phyloP scores from a whole-genome alignment of 2,888 invertebrate species.

The Xylota segnis region DNA sequence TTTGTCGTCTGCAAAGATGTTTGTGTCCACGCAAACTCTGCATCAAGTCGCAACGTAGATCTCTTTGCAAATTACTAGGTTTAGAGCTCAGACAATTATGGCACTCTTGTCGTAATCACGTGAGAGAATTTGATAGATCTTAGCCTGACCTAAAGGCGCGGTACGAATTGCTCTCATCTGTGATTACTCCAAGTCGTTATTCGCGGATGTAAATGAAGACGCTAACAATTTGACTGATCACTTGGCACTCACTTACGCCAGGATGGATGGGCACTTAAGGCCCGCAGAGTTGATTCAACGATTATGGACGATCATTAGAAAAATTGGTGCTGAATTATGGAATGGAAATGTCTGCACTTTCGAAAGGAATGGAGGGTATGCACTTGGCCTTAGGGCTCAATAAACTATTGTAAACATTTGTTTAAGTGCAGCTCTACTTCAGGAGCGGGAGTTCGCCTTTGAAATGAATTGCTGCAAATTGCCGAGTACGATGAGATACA shows the following conservation, averaged over 20 bases:
- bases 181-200: conserved; percentile 29
- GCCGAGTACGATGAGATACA: neutral
- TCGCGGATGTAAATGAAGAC: conserved; percentile 64
- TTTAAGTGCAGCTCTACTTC: neutral
- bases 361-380: conserved; percentile 2
- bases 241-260: conserved; percentile 50
- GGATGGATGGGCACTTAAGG: conserved; percentile 34
- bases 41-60: conserved; percentile 1
- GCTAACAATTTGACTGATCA: conserved; percentile 50
- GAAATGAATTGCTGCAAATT: conserved; percentile 11
- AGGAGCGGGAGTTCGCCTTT: neutral
- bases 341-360: conserved; percentile 21
- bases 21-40: conserved; percentile 6
- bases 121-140: conserved; percentile 39
- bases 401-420: conserved; percentile 30
- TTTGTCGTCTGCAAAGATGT: conserved; percentile 28
- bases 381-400: conserved; percentile 6
- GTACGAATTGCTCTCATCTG: conserved; percentile 25
- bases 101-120: conserved; percentile 26
- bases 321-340: conserved; percentile 59
- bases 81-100: conserved; percentile 39
- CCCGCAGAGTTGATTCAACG: conserved; percentile 5
- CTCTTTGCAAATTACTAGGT: conserved; percentile 20
- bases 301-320: conserved; percentile 41
- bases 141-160: conserved; percentile 27